Percentiles rank a stretch among this genome's conserved stretches.
phyloP scores from a whole-genome alignment of 2,888 invertebrate species.

The Mythimna loreyi region DNA sequence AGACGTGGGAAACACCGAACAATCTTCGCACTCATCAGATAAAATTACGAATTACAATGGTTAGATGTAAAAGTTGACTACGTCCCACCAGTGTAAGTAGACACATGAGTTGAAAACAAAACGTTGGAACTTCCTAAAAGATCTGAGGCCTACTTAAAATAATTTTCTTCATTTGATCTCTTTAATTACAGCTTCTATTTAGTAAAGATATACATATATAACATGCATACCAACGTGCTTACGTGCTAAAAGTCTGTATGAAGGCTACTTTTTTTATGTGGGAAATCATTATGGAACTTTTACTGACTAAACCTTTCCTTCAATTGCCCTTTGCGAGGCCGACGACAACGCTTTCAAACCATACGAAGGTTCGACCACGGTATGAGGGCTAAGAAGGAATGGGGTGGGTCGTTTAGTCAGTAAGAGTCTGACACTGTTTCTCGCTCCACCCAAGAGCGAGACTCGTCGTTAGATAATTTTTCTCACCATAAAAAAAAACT shows the following conservation, averaged over 20 bases:
- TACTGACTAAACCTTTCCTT: no score
- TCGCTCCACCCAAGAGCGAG: no score
- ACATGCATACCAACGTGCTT: background rate
- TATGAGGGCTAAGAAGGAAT: no score
- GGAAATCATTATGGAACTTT: no score
- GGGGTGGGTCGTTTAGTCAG: no score
- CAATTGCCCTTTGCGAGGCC: no score
- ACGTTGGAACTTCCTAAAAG: background rate
- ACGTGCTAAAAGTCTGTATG: background rate
- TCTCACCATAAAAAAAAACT: no score
- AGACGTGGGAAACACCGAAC: conserved; percentile 55
- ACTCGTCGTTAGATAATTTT: no score
- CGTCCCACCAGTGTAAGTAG: background rate
- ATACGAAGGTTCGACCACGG: no score
- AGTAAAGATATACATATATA: background rate
- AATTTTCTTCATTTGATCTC: background rate
- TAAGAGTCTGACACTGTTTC: no score
- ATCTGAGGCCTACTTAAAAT: background rate
- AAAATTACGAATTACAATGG: conserved; percentile 33
- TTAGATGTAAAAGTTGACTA: conserved; percentile 35
- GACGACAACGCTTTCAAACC: no score
- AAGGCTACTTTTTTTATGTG: background rate
- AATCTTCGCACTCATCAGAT: conserved; percentile 53
- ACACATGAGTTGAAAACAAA: background rate
- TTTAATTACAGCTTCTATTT: conserved; percentile 1